These are phyloP conservation scores for Chascanopsetta lugubris DNA, from an alignment of 2,113 vertebrate species.

Conservation along the genomic window DNA sequence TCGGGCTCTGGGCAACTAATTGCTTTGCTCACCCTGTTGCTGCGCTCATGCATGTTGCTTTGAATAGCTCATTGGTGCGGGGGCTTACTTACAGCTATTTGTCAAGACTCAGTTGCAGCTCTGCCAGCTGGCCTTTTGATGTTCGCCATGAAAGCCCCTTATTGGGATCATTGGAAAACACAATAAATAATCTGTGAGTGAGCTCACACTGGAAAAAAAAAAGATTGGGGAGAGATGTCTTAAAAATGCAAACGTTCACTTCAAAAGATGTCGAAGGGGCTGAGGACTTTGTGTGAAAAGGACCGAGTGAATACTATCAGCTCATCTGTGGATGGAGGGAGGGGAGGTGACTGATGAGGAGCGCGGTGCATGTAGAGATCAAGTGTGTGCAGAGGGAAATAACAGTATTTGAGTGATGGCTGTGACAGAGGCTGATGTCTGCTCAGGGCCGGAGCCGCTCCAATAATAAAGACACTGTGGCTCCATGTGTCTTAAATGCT, in stretches of 20 bases:
- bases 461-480: conserved; percentile 60
- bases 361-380: conserved; percentile 14
- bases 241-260: conserved; percentile 22
- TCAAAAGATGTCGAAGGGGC: conserved; percentile 5
- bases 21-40: too few relatives aligned
- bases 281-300: not conserved
- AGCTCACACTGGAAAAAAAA: conserved; percentile 21
- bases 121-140: conserved; percentile 55
- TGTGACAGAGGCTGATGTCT: conserved; percentile 68
- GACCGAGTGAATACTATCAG: not conserved
- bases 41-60: not conserved
- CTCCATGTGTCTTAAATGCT: conserved; percentile 63
- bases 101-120: conserved; percentile 37
- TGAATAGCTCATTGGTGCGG: not conserved
- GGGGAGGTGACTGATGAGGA: conserved; percentile 23
- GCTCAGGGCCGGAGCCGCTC: conserved; percentile 61
- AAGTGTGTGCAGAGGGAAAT: conserved; percentile 43
- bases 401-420: conserved; percentile 66
- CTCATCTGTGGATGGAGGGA: not conserved
- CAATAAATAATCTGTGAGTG: conserved; percentile 52
- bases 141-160: conserved; percentile 48
- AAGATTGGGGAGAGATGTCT: conserved; percentile 18
- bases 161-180: conserved; percentile 56
- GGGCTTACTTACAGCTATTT: conserved; percentile 10
- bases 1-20: too few relatives aligned